Evolutionary conservation across 2,113 vertebrate genomes (phyloP).

Genomic region (Oenanthe oenanthe): DNA sequence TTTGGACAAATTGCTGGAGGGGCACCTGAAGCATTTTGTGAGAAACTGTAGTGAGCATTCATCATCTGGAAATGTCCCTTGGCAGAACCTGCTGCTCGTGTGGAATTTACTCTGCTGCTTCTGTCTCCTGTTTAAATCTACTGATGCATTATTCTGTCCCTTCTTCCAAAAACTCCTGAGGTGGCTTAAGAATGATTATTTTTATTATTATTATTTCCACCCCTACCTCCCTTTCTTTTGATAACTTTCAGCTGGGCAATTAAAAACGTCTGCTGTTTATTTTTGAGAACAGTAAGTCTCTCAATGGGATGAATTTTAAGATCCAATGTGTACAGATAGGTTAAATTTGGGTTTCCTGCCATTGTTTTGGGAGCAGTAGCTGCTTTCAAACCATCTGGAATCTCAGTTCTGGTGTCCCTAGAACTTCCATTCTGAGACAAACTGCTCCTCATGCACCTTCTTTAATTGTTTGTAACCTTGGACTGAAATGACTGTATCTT

Average conservation of each 20-base stretch:
- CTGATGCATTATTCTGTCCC: not conserved
- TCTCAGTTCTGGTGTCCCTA: not conserved
- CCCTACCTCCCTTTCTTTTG: not conserved
- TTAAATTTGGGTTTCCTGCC: not conserved
- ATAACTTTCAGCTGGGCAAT: not conserved
- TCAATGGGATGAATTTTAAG: not conserved
- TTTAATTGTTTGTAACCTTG: not conserved
- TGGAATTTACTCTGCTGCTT: not conserved
- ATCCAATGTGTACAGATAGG: not conserved
- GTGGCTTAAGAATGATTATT: not conserved
- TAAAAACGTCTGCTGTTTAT: not conserved
- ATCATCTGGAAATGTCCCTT: not conserved
- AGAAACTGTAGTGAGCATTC: not conserved
- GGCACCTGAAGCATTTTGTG: not conserved
- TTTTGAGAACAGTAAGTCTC: not conserved
- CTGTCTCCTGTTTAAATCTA: not conserved
- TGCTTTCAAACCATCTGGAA: not conserved
- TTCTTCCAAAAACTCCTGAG: not conserved
- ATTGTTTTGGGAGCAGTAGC: not conserved
- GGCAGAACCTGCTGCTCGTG: not conserved
- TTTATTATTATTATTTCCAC: not conserved
- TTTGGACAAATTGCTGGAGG: constrained; percentile 8
- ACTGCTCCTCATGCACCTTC: not conserved
- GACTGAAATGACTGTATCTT: not conserved
- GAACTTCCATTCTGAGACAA: not conserved